These are phyloP conservation scores for Phaenicophaeus curvirostris DNA, from an alignment of 2,797 vertebrate genomes.

Conservation along the genomic window DNA sequence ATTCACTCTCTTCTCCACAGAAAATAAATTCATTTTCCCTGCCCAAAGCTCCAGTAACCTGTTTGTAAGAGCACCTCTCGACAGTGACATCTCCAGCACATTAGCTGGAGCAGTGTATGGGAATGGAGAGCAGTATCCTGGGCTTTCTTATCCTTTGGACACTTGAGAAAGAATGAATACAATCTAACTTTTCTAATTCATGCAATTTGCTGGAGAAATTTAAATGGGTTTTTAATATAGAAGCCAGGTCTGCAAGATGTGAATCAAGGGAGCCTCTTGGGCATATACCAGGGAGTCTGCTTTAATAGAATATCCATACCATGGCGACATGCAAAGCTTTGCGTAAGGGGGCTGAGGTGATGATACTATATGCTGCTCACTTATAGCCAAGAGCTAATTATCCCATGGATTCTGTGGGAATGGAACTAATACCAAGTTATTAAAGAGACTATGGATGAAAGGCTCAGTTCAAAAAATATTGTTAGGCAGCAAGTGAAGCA, in stretches of 20 bases:
- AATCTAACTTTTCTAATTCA: not conserved
- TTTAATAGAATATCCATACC: not conserved
- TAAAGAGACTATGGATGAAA: not conserved
- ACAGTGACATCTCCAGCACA: not conserved
- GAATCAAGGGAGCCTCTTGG: not conserved
- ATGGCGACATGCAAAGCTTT: fast-evolving
- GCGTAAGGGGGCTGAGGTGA: not conserved
- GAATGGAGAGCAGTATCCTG: not conserved
- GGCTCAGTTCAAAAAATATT: not conserved
- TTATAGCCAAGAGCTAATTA: not conserved
- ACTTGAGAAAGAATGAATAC: not conserved
- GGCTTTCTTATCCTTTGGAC: conserved; percentile 8
- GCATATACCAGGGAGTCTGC: not conserved
- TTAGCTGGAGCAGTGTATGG: not conserved
- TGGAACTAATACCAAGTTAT: not conserved
- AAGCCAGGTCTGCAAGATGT: not conserved
- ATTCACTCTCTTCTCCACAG: not conserved
- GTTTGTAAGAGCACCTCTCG: not conserved
- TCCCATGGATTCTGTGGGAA: not conserved
- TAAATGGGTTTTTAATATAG: conserved; percentile 13
- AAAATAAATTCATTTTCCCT: conserved; percentile 20
- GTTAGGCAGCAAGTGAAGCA: not conserved
- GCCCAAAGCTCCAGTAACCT: conserved; percentile 7
- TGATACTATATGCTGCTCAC: not conserved
- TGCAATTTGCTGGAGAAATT: not conserved